Evolutionary conservation across 1,140 invertebrate genomes (phyloP).

Genomic region (Papilio polytes): DNA sequence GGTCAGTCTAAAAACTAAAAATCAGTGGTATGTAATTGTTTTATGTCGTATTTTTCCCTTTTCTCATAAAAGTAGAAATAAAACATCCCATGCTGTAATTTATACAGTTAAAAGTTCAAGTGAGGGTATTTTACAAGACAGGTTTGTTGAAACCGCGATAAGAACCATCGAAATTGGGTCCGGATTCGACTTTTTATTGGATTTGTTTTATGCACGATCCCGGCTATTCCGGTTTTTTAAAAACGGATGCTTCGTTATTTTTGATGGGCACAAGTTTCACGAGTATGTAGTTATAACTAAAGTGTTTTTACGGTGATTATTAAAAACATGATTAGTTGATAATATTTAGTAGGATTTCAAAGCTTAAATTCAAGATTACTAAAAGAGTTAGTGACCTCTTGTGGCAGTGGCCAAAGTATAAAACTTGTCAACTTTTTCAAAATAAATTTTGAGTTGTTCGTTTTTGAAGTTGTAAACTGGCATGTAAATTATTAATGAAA

Average conservation of each 20-base stretch:
- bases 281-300: not conserved
- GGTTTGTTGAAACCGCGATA: conserved; percentile 17
- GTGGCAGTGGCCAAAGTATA: too few species aligned
- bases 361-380: too few species aligned
- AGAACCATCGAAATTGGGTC: not conserved
- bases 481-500: not conserved
- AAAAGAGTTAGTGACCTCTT: too few species aligned
- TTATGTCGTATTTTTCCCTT: too few species aligned
- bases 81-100: not conserved
- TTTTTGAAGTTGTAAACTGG: not conserved
- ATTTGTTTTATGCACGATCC: not conserved
- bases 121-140: not conserved
- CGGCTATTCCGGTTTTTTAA: conserved; percentile 10
- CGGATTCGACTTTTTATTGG: conserved; percentile 14
- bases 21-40: not conserved
- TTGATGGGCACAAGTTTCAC: not conserved
- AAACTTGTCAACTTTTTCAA: too few species aligned
- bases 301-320: too few species aligned
- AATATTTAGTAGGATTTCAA: too few species aligned
- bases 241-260: conserved; percentile 1
- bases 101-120: conserved; percentile 19
- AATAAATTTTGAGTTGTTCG: too few species aligned
- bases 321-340: too few species aligned
- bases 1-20: too few species aligned
- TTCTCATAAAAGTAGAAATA: too few species aligned